Percentiles rank a stretch among this genome's conserved stretches.
These are phyloP conservation scores for Lumbricus terrestris DNA, from an alignment of 2,888 invertebrate species.

Conservation along the genomic window DNA sequence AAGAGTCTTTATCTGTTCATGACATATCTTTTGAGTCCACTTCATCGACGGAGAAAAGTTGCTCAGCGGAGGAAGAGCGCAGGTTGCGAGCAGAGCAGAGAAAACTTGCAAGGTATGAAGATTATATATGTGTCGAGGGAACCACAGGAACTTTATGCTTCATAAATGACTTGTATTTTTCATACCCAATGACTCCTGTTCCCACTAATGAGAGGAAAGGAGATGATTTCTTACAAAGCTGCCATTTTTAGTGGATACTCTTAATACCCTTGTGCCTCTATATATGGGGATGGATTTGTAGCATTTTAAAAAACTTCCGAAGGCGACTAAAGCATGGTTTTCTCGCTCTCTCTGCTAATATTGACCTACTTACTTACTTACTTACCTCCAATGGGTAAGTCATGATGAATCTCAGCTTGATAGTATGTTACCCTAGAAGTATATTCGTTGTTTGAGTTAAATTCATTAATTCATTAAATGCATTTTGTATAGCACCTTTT, in stretches of 20 bases:
- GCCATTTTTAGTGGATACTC: not conserved
- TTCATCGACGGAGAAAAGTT: not conserved
- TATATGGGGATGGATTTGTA: not conserved
- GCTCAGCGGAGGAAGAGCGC: slow-evolving; percentile 19
- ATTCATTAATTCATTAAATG: no score
- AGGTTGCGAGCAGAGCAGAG: slow-evolving; percentile 22
- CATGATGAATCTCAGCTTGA: not conserved
- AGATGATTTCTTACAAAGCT: not conserved
- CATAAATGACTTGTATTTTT: not conserved
- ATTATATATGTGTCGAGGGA: not conserved
- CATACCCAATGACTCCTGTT: not conserved
- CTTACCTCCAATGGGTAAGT: not conserved
- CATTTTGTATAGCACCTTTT: no score
- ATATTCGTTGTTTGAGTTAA: not conserved
- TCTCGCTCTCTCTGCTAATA: no score
- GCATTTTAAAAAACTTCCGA: not conserved
- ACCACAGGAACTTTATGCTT: not conserved
- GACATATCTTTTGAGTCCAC: not conserved
- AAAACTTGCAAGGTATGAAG: not conserved
- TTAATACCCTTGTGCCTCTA: not conserved
- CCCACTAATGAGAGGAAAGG: not conserved
- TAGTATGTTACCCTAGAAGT: not conserved
- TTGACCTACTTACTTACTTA: no score
- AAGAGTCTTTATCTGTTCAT: not conserved
- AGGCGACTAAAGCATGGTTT: not conserved